phyloP scores from a whole-genome alignment of 2,797 vertebrate genomes.

The Astyanax mexicanus region DNA sequence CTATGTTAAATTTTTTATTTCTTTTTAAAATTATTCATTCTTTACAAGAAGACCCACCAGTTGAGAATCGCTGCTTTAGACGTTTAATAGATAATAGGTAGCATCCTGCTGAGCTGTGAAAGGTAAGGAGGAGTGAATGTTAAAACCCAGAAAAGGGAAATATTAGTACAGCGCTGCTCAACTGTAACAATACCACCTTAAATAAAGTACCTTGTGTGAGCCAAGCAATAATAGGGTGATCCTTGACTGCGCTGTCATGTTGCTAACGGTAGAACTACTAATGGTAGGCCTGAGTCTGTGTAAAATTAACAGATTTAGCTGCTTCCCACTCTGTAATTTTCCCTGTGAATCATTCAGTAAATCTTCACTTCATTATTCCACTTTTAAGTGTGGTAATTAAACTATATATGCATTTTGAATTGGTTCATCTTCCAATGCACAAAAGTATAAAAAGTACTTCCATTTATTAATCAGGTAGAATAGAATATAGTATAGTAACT shows the following conservation, averaged over 20 bases:
- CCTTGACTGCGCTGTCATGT: neutral
- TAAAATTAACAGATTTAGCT: neutral
- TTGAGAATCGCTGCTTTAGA: too few relatives aligned
- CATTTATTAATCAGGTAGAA: too few relatives aligned
- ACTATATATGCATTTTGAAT: too few relatives aligned
- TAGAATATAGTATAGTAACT: too few relatives aligned
- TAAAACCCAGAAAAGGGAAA: neutral
- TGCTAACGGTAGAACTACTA: neutral
- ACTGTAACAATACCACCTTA: neutral
- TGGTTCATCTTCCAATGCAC: too few relatives aligned
- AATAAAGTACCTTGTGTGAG: neutral
- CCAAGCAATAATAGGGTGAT: conserved; percentile 4
- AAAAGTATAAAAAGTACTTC: too few relatives aligned
- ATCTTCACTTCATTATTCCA: neutral
- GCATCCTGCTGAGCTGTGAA: neutral
- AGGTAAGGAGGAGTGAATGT: neutral
- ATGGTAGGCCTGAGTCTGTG: neutral
- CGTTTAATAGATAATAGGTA: neutral
- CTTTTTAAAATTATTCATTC: too few relatives aligned
- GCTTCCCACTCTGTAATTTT: neutral
- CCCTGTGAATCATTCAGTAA: neutral
- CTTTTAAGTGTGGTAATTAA: too few relatives aligned
- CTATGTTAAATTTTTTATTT: too few relatives aligned
- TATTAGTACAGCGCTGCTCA: neutral
- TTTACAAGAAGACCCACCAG: too few relatives aligned